phyloP scores from a whole-genome alignment of 2,888 invertebrate species.

The Philereme vetulata region DNA sequence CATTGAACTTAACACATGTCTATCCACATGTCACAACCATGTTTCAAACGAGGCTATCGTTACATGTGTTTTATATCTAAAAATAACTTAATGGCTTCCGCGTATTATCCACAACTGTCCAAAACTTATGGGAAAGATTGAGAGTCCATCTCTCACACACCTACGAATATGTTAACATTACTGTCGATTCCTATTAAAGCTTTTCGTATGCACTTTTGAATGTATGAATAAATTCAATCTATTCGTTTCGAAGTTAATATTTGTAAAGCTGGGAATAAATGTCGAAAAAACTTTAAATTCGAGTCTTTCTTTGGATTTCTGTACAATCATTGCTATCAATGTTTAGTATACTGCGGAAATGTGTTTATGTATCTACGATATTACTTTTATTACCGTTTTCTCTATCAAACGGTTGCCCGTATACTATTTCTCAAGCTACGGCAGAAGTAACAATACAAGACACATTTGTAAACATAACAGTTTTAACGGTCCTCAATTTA shows the following conservation, averaged over 20 bases:
- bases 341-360: constrained; percentile 9
- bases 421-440: constrained; percentile 5
- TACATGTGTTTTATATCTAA: constrained; percentile 44
- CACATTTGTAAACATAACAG: constrained; percentile 14
- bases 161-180: constrained; percentile 54
- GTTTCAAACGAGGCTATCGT: constrained; percentile 15
- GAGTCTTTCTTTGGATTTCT: constrained; percentile 25
- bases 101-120: constrained; percentile 40
- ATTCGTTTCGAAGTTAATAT: constrained; percentile 43
- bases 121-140: constrained; percentile 50
- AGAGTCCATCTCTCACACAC: constrained; percentile 51
- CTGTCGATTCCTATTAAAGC: constrained; percentile 51
- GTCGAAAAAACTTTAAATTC: constrained; percentile 19
- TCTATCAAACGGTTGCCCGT: constrained; percentile 1
- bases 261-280: constrained; percentile 29
- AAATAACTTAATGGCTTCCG: constrained; percentile 55
- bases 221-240: constrained; percentile 45
- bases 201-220: constrained; percentile 40
- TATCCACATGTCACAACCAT: constrained; percentile 21
- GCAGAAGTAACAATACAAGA: constrained; percentile 1
- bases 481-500: constrained; percentile 10
- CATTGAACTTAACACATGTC: constrained; percentile 37
- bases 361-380: constrained; percentile 5
- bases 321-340: constrained; percentile 9
- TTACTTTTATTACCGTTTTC: constrained; percentile 7